Base-by-base conservation (phyloP, 2,888 invertebrate genomes). In the Nezara viridula region DNA sequence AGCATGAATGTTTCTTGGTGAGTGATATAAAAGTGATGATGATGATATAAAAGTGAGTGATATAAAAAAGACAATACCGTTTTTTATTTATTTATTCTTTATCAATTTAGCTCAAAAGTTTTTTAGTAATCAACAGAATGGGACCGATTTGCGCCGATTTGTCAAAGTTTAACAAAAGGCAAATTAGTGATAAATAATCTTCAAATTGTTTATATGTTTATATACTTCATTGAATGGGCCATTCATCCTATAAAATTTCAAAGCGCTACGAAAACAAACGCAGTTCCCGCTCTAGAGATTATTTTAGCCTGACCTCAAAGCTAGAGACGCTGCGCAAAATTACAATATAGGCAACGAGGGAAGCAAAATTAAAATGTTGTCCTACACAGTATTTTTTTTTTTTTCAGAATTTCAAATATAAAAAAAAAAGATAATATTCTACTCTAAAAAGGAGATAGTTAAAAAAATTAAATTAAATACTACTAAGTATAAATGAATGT, bases 221-320 rank as follows among this genome's bases (percentile, higher is more conserved):
- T 32, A 66, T 60, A 66, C 16, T 66, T 32, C 32, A 32, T 66
- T 66, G 32, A 66, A 66, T 37, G 66, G 19, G 32, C 19, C 66
- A 66, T 66, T 66, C 6, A 66, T 7, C 16, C 16, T 14, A 66
- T 66, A 32, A 66, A 66, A 16, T 66, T 66, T 32, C 3, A 66
- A 7, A 66, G 19, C 16, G 32, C 32, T 66, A 32, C 66, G 27
- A 32, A 66, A 32, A 66, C 66, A 66, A 66, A 66, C 32, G 32
- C 32, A 66, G 32, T 19, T 27, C 19, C 66, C 66, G 66, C 32
- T 66, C 6, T 32, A 32, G 66, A 32, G 32, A 32, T 32, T 66
- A 66, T 66, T 66, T 66, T 66, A 32, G 66, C 66, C 14, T 66
- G 66, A 32, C 66, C 66, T 66, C 66, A 66, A 66, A 66, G 66